Base-by-base conservation (phyloP, 2,888 invertebrate genomes). In the Drosophila nigritarsus region DNA sequence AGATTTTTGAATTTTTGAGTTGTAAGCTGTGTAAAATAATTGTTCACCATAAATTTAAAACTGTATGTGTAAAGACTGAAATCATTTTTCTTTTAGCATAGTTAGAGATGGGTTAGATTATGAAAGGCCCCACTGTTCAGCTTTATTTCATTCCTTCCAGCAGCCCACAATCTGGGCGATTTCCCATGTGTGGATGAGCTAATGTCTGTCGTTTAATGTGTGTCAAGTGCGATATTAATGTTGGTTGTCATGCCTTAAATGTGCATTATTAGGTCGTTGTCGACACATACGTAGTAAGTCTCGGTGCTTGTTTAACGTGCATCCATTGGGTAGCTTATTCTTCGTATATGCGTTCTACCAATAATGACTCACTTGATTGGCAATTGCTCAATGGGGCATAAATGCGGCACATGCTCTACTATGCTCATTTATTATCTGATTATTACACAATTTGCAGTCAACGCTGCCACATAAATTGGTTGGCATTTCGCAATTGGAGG, bases 161-260 rank as follows among this genome's bases (percentile, higher is more conserved):
- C 15, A 15, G n/a, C 20, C 34, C 34, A 32, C 32, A 50, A 15
- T 27, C 42, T 27, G n/a, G 49, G 53, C 18, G 20, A 27, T 36
- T 50, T 15, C 24, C 51, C 38, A 59, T 66, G 42, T 40, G 18
- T 29, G 27, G 50, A 59, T 63, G 40, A 45, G 50, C 61, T 29
- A 40, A 63, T 65, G 55, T 36, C 40, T 74, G 59, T 54, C 59
- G 29, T 71, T 83, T 75, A 75, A 84, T 80, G 84, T 81, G 89
- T 84, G 87, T 87, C 87, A 89, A 87, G 82, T 84, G 90, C 69
- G 73, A 67, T 79, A 79, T 87, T 86, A 87, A 84, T 89, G 87
- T 62, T 66, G 76, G 62, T 78, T 72, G 74, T 80, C 80, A 69
- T 58, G 75, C 76, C 73, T 80, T 74, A 80, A 90, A 87, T 82